phyloP scores from a whole-genome alignment of 2,888 invertebrate species.

The Leptothorax acervorum region DNA sequence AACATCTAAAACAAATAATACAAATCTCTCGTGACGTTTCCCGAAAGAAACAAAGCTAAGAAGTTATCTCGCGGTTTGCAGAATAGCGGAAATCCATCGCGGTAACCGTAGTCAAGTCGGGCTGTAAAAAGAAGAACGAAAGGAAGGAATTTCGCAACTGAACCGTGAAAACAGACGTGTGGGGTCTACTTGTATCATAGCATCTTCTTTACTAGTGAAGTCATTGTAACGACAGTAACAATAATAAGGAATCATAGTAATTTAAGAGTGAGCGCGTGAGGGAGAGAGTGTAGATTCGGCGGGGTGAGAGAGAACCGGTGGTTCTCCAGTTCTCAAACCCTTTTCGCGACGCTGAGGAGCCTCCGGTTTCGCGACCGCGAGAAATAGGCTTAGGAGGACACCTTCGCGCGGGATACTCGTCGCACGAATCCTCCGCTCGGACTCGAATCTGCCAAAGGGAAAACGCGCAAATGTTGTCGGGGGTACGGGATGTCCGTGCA shows the following conservation, averaged over 20 bases:
- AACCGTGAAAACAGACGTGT: constrained; percentile 61
- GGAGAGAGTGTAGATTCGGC: constrained; percentile 34
- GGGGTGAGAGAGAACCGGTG: constrained; percentile 43
- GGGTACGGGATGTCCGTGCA: background rate
- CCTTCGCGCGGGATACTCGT: constrained; percentile 47
- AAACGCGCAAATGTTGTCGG: background rate
- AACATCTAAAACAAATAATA: background rate
- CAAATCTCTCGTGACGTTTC: background rate
- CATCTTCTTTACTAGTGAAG: constrained; percentile 73
- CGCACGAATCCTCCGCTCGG: constrained; percentile 38
- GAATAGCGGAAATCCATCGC: constrained; percentile 17
- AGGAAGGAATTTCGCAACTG: constrained; percentile 49
- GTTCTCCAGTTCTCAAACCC: constrained; percentile 25
- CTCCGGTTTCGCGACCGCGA: constrained; percentile 3
- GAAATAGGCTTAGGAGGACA: constrained; percentile 26
- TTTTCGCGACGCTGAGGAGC: constrained; percentile 16
- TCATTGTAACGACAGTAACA: constrained; percentile 74
- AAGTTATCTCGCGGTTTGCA: constrained; percentile 17
- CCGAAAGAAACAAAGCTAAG: background rate
- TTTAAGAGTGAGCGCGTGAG: constrained; percentile 60
- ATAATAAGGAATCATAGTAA: constrained; percentile 74
- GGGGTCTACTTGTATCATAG: constrained; percentile 79
- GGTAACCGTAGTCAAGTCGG: background rate
- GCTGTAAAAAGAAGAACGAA: constrained; percentile 28
- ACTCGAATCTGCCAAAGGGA: background rate